These are phyloP conservation scores for Laterallus jamaicensis DNA, from an alignment of 2,113 vertebrate genomes.

Conservation along the genomic window DNA sequence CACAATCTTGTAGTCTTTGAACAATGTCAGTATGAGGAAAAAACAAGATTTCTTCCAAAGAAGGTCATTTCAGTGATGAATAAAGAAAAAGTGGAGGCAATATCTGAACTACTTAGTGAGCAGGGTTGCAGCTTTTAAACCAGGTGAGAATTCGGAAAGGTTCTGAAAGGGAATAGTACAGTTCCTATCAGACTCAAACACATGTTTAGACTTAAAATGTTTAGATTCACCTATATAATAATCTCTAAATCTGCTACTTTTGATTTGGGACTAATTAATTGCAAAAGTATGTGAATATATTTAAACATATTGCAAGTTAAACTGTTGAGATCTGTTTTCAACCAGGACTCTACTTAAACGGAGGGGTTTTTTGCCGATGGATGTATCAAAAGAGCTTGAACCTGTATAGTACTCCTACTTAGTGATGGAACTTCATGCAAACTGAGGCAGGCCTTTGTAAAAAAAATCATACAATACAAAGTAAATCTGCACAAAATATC, in stretches of 20 bases:
- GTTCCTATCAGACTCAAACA: neutral
- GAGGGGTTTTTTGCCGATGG: neutral
- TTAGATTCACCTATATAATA: neutral
- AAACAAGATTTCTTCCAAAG: neutral
- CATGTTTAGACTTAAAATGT: neutral
- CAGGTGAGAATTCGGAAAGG: neutral
- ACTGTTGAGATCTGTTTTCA: neutral
- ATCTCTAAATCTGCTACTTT: neutral
- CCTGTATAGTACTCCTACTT: neutral
- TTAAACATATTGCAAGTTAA: neutral
- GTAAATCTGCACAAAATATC: neutral
- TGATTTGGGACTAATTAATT: neutral
- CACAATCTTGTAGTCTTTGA: neutral
- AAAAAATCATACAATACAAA: neutral
- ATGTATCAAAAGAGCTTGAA: neutral
- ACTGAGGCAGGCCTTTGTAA: neutral
- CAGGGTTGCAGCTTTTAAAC: neutral
- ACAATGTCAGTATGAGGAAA: neutral
- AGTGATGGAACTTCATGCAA: neutral
- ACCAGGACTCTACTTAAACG: neutral
- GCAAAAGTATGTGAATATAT: neutral
- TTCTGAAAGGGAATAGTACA: neutral
- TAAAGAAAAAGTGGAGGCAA: neutral
- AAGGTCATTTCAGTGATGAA: neutral
- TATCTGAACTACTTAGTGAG: neutral